Conservation (phyloP, 2,113 vertebrate genomes). For the Ariopsis seemanni region DNA sequence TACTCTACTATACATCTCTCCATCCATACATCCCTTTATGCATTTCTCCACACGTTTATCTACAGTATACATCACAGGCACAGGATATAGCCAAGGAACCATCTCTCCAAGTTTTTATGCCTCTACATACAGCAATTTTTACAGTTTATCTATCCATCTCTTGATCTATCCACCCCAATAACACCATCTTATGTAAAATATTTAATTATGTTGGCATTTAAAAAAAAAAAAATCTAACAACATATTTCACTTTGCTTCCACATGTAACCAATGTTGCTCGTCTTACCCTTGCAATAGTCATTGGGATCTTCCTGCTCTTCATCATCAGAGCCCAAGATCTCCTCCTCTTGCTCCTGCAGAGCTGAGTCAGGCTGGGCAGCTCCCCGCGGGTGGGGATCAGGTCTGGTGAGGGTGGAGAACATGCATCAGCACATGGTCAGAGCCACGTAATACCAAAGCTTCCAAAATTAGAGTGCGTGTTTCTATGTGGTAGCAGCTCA, state of each 20-base stretch:
- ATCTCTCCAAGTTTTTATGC: not conserved
- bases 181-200: not conserved
- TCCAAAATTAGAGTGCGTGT: not conserved
- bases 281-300: slow-evolving; percentile 92
- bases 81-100: too few relatives aligned
- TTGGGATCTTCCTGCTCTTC: slow-evolving; percentile 98
- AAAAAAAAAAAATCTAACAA: not conserved
- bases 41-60: not conserved
- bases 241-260: not conserved
- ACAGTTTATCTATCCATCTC: not conserved
- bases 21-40: not conserved
- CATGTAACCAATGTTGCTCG: not conserved
- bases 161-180: not conserved
- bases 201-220: too few relatives aligned
- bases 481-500: not conserved
- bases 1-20: not conserved
- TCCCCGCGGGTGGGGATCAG: slow-evolving; percentile 83
- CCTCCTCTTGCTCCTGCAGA: slow-evolving; percentile 89
- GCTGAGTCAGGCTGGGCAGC: slow-evolving; percentile 82
- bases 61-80: not conserved
- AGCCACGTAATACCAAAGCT: not conserved
- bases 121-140: not conserved
- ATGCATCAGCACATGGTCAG: not conserved
- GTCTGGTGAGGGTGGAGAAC: slow-evolving; percentile 70
- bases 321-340: slow-evolving; percentile 95